phyloP scores from a whole-genome alignment of 2,888 invertebrate species.

The Dexiosoma caninum region DNA sequence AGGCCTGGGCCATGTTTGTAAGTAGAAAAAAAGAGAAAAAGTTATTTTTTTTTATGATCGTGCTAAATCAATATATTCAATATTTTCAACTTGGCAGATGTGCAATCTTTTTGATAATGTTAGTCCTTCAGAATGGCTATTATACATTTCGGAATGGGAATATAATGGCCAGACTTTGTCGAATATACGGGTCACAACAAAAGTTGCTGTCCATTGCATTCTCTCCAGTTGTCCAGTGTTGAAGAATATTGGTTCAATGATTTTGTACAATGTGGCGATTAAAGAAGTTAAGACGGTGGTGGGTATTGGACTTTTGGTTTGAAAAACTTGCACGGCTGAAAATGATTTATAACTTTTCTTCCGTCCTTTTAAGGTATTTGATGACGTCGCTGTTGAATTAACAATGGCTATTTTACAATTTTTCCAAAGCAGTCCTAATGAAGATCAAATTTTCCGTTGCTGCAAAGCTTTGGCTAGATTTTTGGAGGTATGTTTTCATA shows the following conservation, averaged over 20 bases:
- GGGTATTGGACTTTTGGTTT: conserved; percentile 81
- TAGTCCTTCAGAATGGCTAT: conserved; percentile 93
- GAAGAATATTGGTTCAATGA: conserved; percentile 89
- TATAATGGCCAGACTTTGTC: conserved; percentile 86
- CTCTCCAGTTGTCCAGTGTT: conserved; percentile 85
- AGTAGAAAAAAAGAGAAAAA: conserved; percentile 73
- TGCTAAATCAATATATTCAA: too few species aligned
- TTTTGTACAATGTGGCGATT: conserved; percentile 93
- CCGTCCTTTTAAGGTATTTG: conserved; percentile 88
- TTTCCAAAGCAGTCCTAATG: conserved; percentile 87
- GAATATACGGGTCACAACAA: conserved; percentile 93
- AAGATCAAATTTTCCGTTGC: conserved; percentile 88
- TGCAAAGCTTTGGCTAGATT: conserved; percentile 86
- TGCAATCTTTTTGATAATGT: conserved; percentile 94
- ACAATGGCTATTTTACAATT: conserved; percentile 94
- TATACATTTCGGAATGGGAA: conserved; percentile 96
- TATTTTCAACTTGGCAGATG: conserved; percentile 79
- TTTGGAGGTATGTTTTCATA: conserved; percentile 70
- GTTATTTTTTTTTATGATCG: not conserved
- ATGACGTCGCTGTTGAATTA: conserved; percentile 94
- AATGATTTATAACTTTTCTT: too few species aligned
- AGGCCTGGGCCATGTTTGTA: conserved; percentile 88
- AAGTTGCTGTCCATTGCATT: conserved; percentile 91
- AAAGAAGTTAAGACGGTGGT: conserved; percentile 99
- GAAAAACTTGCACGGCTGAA: too few species aligned